Percentiles rank a stretch among this genome's conserved stretches.
Conservation (phyloP, 2,888 invertebrate species). For the Pristionchus arcanus region DNA sequence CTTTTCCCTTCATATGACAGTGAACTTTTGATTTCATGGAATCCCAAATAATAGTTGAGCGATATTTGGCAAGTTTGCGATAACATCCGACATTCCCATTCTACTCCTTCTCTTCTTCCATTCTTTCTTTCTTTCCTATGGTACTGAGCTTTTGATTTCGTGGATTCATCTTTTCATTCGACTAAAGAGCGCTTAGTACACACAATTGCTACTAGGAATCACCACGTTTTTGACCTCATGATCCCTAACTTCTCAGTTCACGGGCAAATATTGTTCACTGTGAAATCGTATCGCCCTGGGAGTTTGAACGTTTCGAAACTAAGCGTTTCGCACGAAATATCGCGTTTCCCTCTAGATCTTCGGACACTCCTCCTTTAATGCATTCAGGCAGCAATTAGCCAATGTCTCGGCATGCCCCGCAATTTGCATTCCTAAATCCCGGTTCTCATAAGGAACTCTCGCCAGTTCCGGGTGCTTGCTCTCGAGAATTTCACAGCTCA, state of each 20-base stretch:
- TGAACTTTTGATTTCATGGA: not conserved
- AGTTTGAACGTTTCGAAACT: slow-evolving; percentile 4
- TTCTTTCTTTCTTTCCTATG: too few species aligned
- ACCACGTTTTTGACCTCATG: not conserved
- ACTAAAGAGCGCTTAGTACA: too few species aligned
- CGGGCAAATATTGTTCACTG: not conserved
- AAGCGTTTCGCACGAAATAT: slow-evolving; percentile 1
- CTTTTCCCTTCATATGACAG: not conserved
- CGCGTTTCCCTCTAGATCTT: not conserved
- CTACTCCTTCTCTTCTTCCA: too few species aligned
- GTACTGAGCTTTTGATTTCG: too few species aligned
- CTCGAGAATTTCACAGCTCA: not conserved
- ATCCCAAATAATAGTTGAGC: too few species aligned
- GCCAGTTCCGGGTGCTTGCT: not conserved
- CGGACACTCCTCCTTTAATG: not conserved
- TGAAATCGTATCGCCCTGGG: slow-evolving; percentile 11
- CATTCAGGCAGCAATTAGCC: not conserved
- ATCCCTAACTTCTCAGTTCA: not conserved
- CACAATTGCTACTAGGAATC: too few species aligned
- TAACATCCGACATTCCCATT: too few species aligned
- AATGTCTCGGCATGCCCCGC: not conserved
- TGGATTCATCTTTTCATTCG: too few species aligned
- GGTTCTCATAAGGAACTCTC: not conserved
- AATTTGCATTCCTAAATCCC: not conserved
- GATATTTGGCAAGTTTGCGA: too few species aligned